Conservation (phyloP, 2,797 vertebrate genomes). For the Amniataba percoides region DNA sequence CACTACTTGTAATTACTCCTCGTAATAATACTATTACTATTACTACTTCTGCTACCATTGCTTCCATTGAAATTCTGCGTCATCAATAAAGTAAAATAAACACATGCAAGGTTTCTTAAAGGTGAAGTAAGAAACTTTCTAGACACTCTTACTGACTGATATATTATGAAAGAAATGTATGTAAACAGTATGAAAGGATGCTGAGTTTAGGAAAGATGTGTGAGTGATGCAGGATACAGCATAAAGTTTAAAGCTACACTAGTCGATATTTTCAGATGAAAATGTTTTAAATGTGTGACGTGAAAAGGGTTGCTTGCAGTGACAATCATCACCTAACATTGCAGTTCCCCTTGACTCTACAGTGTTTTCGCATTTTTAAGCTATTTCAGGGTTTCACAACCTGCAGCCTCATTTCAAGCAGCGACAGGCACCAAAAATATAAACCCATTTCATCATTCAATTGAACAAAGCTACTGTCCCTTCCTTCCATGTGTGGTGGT, state of each 20-base stretch:
- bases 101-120: not conserved
- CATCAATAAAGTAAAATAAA: not conserved
- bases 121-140: not conserved
- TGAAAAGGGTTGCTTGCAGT: not conserved
- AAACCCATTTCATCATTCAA: not conserved
- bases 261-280: not conserved
- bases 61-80: not conserved
- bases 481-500: not conserved
- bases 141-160: not conserved
- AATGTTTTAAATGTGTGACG: not conserved
- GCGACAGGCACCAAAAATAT: not conserved
- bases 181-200: too few species aligned
- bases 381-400: not conserved
- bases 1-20: not conserved
- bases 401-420: not conserved
- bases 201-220: not conserved
- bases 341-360: not conserved
- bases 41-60: not conserved
- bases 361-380: not conserved
- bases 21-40: not conserved
- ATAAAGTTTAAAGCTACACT: not conserved
- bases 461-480: too few species aligned
- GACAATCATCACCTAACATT: not conserved
- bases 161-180: not conserved
- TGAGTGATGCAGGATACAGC: not conserved